These are phyloP conservation scores for Drosophila atripex DNA, from an alignment of 2,888 invertebrate genomes.

Conservation along the genomic window DNA sequence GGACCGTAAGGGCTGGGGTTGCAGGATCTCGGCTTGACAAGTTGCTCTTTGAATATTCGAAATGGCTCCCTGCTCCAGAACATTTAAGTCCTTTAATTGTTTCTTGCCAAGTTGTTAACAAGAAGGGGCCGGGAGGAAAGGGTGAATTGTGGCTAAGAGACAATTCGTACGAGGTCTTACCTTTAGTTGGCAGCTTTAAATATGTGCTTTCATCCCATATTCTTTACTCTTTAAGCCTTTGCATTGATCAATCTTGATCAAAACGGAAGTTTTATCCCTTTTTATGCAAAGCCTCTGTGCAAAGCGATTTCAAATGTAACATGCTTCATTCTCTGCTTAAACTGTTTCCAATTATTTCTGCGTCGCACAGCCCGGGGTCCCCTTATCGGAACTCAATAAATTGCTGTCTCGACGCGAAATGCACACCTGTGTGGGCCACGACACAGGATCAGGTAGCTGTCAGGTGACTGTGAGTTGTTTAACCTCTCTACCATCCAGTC, in stretches of 20 bases:
- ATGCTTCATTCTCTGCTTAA: conserved; percentile 22
- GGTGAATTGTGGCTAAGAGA: neutral
- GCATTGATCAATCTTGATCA: neutral
- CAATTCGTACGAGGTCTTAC: neutral
- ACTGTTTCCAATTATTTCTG: conserved; percentile 41
- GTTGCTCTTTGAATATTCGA: conserved; percentile 66
- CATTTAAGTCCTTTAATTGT: conserved; percentile 72
- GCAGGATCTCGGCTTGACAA: conserved; percentile 49
- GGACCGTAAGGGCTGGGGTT: neutral
- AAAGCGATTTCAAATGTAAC: conserved; percentile 8
- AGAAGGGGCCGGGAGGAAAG: neutral
- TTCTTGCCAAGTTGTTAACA: conserved; percentile 48
- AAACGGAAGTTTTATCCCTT: neutral
- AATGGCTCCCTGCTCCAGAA: conserved; percentile 35
- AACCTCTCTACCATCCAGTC: conserved; percentile 26
- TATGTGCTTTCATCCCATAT: neutral
- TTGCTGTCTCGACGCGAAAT: conserved; percentile 42
- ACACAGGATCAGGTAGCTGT: conserved; percentile 41
- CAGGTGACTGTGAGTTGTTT: conserved; percentile 45
- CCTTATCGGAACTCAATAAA: conserved; percentile 48
- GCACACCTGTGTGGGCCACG: conserved; percentile 37
- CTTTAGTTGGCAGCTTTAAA: neutral
- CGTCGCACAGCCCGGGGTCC: conserved; percentile 1
- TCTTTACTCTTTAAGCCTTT: neutral
- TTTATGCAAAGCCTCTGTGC: neutral